Percentiles rank a stretch among this genome's conserved stretches.
Evolutionary conservation across 2,888 invertebrate species (phyloP).

Genomic region (Gymnoscelis rufifasciata): DNA sequence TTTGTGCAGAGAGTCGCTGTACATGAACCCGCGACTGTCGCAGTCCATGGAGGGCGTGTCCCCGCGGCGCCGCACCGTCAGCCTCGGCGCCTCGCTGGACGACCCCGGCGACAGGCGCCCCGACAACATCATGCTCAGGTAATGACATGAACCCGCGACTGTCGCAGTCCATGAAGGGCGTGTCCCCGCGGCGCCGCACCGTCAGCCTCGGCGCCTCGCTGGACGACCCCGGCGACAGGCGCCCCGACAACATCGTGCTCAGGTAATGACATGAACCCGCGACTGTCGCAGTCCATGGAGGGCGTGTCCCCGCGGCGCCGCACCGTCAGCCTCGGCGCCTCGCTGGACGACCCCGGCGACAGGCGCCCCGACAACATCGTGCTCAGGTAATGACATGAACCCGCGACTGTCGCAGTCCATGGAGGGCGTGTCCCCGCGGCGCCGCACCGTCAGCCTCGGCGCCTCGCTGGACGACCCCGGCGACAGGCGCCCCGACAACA

Average conservation of each 20-base stretch:
- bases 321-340: conserved; percentile 56
- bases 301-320: conserved; percentile 66
- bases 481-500: conserved; percentile 50
- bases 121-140: conserved; percentile 61
- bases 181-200: conserved; percentile 66
- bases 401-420: conserved; percentile 71
- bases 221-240: conserved; percentile 68
- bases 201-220: conserved; percentile 56
- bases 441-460: conserved; percentile 61
- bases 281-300: conserved; percentile 68
- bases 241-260: conserved; percentile 54
- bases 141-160: conserved; percentile 78
- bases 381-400: conserved; percentile 74
- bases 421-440: conserved; percentile 65
- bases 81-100: conserved; percentile 63
- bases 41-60: conserved; percentile 66
- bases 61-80: conserved; percentile 63
- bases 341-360: conserved; percentile 70
- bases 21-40: conserved; percentile 76
- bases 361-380: conserved; percentile 53
- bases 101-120: conserved; percentile 61
- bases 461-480: conserved; percentile 68
- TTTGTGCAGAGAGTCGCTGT: conserved; percentile 66
- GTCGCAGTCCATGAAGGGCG: conserved; percentile 65
- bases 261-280: conserved; percentile 77